Base-by-base conservation (phyloP, 2,888 invertebrate genomes). In the Drosophila picticornis region DNA sequence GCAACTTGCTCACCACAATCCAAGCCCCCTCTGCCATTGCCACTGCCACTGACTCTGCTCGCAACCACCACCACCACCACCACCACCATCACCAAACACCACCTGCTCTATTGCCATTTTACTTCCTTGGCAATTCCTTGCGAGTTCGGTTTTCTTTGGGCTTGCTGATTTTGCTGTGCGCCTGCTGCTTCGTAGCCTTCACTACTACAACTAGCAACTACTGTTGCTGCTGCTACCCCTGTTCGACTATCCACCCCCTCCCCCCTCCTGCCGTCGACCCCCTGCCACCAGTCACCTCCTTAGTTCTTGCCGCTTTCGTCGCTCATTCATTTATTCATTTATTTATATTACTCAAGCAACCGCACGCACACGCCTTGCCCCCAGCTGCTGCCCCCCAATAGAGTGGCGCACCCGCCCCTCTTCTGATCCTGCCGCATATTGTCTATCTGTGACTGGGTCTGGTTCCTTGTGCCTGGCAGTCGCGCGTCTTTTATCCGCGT, bases 301-400 rank as follows among this genome's bases (percentile, higher is more conserved):
- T 25, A 46, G 27, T 36, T 38, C 52, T 58, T 22, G 50, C 56
- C 51, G 73, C 56, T 73, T 53, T 68, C 62, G 62, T 57, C 50
- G 66, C 77, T 85, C 87, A 85, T 81, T 81, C 84, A 88, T 81
- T 81, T 83, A 88, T 86, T 86, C 83, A 90, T 89, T 86, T 87
- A 86, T 86, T 86, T 86, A 81, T 87, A 79, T 81, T 84, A 81
- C 88, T 74, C 76, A 75, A 75, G 75, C 81, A 83, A 80, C 81
- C 86, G 72, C 90, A 87, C 85, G 88, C 84, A 84, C 73, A 75
- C 70, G 71, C 62, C 57, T 46, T 25, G 13, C 46, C 43, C 22
- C 11, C 43, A 40, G 40, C 43, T 9, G 38, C 9, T 9, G 3
- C 38, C 67, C 66, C 64, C 31, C 27, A 34, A 16, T 7, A 34